Evolutionary conservation across 2,888 invertebrate species (phyloP).

Genomic region (Hypselothyrea guttata): DNA sequence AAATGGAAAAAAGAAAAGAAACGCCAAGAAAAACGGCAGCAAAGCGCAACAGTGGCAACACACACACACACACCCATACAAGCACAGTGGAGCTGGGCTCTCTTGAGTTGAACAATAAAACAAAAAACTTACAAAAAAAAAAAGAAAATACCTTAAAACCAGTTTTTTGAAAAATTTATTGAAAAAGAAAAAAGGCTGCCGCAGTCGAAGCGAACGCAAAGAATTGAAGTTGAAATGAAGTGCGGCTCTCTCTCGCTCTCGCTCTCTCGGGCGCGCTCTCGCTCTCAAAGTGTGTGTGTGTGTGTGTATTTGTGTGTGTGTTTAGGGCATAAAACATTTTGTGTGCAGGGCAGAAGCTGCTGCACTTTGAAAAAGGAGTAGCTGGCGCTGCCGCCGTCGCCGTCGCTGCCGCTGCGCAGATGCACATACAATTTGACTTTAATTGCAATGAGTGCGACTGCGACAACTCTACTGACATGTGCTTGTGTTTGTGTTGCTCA

Average conservation of each 20-base stretch:
- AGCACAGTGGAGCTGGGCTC: conserved; percentile 36
- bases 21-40: conserved; percentile 59
- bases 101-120: conserved; percentile 14
- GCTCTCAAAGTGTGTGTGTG: conserved; percentile 18
- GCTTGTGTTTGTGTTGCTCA: conserved; percentile 10
- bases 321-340: conserved; percentile 48
- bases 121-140: conserved; percentile 29
- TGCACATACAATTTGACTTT: conserved; percentile 69
- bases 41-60: conserved; percentile 62
- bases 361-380: conserved; percentile 73
- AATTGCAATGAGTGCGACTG: conserved; percentile 65
- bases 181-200: conserved; percentile 54
- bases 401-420: conserved; percentile 58
- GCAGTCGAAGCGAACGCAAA: conserved; percentile 32
- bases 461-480: conserved; percentile 53
- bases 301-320: conserved; percentile 17
- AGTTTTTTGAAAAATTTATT: conserved; percentile 74
- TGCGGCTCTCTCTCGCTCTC: conserved; percentile 37
- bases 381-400: conserved; percentile 59
- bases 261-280: conserved; percentile 21
- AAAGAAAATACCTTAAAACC: conserved; percentile 80
- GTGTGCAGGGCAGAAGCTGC: conserved; percentile 72
- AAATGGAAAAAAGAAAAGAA: conserved; percentile 17
- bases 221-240: conserved; percentile 72
- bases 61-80: conserved; percentile 45